Conservation (phyloP, 23 tunicate species). For the Corella eumyota region DNA sequence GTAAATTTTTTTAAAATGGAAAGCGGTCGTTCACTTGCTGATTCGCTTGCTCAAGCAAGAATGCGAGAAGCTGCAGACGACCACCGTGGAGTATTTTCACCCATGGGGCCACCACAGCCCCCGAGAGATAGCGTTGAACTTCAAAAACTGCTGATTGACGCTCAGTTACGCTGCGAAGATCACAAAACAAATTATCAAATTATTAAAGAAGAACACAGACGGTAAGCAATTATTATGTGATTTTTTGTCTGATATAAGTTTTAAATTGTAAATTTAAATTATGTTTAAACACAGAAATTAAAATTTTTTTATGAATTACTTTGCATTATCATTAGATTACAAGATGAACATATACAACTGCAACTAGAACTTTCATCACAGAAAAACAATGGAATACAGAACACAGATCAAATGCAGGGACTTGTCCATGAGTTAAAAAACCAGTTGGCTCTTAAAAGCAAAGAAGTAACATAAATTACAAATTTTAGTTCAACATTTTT, state of each 20-base stretch:
- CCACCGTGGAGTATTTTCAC: not conserved
- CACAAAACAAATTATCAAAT: conserved; percentile 83
- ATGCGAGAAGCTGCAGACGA: not conserved
- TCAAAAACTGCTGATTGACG: conserved; percentile 81
- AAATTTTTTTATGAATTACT: not conserved
- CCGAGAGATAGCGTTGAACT: conserved; percentile 45
- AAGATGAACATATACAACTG: conserved; percentile 40
- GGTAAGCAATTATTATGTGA: conserved; percentile 10
- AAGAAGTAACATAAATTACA: conserved; percentile 15
- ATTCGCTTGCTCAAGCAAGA: not conserved
- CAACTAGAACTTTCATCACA: conserved; percentile 36
- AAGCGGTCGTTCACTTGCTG: conserved; percentile 8
- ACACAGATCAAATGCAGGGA: conserved; percentile 42
- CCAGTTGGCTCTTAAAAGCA: conserved; percentile 21
- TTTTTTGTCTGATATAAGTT: not conserved
- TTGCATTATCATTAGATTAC: conserved; percentile 30
- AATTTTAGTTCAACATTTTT: no score
- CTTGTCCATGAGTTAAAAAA: conserved; percentile 41
- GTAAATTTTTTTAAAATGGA: conserved; percentile 9
- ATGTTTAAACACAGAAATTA: not conserved
- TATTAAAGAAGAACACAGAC: conserved; percentile 54
- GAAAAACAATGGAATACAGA: conserved; percentile 25
- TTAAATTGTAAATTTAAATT: not conserved
- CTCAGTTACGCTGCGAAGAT: conserved; percentile 78
- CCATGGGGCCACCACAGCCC: conserved; percentile 6